phyloP scores from a whole-genome alignment of 2,113 vertebrate genomes.

The Melanocharis versteri region DNA sequence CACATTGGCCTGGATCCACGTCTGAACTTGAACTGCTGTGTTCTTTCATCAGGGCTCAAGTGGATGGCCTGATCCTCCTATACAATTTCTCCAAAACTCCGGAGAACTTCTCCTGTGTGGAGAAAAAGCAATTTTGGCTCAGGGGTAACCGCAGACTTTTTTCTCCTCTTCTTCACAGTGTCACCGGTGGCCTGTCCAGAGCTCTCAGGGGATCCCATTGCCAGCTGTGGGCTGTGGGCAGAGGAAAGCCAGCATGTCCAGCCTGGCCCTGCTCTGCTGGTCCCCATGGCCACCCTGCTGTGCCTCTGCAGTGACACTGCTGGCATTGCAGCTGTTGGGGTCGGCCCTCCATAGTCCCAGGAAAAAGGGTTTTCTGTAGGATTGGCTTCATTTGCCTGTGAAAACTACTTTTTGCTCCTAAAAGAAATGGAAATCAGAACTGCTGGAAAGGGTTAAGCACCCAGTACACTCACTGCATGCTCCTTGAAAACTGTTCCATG shows the following conservation, averaged over 20 bases:
- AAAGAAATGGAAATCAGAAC: background rate
- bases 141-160: background rate
- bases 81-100: background rate
- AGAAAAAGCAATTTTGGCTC: background rate
- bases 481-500: background rate
- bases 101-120: background rate
- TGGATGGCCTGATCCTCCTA: background rate
- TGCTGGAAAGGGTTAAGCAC: background rate
- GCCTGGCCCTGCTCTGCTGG: background rate
- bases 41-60: background rate
- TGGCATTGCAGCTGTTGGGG: background rate
- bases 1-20: background rate
- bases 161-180: background rate
- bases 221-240: background rate
- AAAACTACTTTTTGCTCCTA: background rate
- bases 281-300: background rate
- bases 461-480: background rate
- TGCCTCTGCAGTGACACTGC: background rate
- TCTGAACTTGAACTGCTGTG: background rate
- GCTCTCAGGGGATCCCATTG: too few relatives aligned
- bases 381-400: background rate
- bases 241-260: background rate
- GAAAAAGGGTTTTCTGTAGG: background rate
- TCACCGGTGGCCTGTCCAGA: background rate
- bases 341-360: background rate